These are phyloP conservation scores for Stratiomys singularior DNA, from an alignment of 2,888 invertebrate genomes.

Conservation along the genomic window DNA sequence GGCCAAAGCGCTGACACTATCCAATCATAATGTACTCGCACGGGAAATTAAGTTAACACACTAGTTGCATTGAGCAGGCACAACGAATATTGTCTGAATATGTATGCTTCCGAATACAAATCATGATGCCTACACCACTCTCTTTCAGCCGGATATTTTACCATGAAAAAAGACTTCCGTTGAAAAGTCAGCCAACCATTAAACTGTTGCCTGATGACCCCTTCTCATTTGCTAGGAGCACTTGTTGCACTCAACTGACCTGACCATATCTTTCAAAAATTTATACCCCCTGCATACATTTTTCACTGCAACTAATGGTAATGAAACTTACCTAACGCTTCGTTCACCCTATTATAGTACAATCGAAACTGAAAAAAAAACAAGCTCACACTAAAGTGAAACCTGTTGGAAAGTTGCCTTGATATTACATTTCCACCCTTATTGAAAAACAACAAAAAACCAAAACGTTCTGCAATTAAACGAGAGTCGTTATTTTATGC, in stretches of 20 bases:
- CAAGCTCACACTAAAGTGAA: neutral
- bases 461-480: constrained; percentile 1
- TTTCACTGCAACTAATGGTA: constrained; percentile 15
- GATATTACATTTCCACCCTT: constrained; percentile 11
- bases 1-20: no score
- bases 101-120: neutral
- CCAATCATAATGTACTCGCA: no score
- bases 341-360: constrained; percentile 2
- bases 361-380: constrained; percentile 6
- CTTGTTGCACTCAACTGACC: constrained; percentile 13
- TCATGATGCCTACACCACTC: neutral
- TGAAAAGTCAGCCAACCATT: constrained; percentile 18
- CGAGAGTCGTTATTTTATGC: constrained; percentile 15
- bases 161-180: constrained; percentile 40
- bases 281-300: constrained; percentile 6
- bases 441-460: constrained; percentile 16
- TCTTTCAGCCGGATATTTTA: constrained; percentile 24
- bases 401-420: constrained; percentile 26
- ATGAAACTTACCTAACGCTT: constrained; percentile 20
- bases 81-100: neutral
- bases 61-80: neutral
- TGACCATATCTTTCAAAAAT: constrained; percentile 29
- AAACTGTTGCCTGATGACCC: constrained; percentile 23
- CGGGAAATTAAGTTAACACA: neutral
- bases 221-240: neutral